phyloP scores from a whole-genome alignment of 1,140 invertebrate genomes.

The Drosophila quadrilineata region DNA sequence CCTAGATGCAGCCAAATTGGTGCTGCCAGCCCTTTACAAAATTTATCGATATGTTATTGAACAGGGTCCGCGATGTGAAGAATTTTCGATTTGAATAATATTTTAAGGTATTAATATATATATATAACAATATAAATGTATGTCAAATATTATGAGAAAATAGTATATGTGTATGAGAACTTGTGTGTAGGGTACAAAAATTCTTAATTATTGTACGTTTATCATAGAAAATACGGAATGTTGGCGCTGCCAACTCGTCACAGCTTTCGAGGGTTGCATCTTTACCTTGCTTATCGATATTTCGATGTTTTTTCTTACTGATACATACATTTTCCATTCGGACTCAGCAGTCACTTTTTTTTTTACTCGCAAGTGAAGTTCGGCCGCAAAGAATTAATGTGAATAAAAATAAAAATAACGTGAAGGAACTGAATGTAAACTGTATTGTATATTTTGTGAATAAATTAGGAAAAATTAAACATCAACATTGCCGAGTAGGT shows the following conservation, averaged over 20 bases:
- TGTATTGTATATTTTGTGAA: slow-evolving; percentile 70
- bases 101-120: too few relatives aligned
- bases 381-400: slow-evolving; percentile 65
- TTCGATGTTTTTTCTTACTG: slow-evolving; percentile 52
- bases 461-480: slow-evolving; percentile 65
- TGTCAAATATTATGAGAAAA: too few relatives aligned
- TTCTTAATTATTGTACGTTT: neutral
- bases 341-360: slow-evolving; percentile 53
- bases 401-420: slow-evolving; percentile 58
- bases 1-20: too few relatives aligned
- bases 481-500: slow-evolving; percentile 68
- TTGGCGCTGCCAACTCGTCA: slow-evolving; percentile 16
- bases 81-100: too few relatives aligned
- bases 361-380: slow-evolving; percentile 70
- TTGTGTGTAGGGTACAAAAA: too few relatives aligned
- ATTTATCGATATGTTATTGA: too few relatives aligned
- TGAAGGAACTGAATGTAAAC: slow-evolving; percentile 63
- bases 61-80: too few relatives aligned
- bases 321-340: slow-evolving; percentile 71
- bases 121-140: too few relatives aligned
- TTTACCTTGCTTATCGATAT: neutral
- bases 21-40: too few relatives aligned
- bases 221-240: neutral
- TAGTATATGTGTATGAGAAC: too few relatives aligned
- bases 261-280: neutral